Conservation (phyloP, 2,113 vertebrate species). For the Hemiscyllium ocellatum region DNA sequence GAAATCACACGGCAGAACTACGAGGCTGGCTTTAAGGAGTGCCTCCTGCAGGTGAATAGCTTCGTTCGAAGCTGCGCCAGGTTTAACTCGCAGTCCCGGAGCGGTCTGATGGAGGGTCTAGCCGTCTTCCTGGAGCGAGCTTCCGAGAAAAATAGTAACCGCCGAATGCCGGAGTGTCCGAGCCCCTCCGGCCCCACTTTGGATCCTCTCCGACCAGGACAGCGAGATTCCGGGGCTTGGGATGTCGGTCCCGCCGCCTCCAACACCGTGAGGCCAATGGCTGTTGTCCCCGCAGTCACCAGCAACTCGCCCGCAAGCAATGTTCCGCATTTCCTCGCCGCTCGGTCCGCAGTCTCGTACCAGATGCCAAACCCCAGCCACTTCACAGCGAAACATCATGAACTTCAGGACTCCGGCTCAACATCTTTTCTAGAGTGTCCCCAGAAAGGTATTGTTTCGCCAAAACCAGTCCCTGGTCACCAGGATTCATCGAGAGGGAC, state of each 20-base stretch:
- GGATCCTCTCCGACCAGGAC: neutral
- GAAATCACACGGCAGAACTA: neutral
- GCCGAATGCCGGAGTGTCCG: neutral
- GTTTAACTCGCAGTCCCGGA: neutral
- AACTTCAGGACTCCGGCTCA: neutral
- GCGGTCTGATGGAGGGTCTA: neutral
- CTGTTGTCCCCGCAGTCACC: neutral
- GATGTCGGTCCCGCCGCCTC: neutral
- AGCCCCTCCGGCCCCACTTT: neutral
- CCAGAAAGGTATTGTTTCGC: neutral
- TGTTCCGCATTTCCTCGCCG: neutral
- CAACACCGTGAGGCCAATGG: neutral
- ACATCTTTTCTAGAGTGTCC: neutral
- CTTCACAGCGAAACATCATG: neutral
- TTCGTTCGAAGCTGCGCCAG: neutral
- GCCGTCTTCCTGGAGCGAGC: neutral
- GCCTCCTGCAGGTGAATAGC: slow-evolving; percentile 16
- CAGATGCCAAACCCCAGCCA: neutral
- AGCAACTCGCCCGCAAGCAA: neutral
- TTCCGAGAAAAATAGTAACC: neutral
- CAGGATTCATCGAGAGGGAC: neutral
- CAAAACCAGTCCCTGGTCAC: neutral
- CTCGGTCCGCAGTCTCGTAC: neutral
- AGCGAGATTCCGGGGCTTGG: neutral
- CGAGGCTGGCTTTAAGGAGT: neutral